Evolutionary conservation across 2,113 vertebrate species (phyloP).

Genomic region (Gasterosteus aculeatus): DNA sequence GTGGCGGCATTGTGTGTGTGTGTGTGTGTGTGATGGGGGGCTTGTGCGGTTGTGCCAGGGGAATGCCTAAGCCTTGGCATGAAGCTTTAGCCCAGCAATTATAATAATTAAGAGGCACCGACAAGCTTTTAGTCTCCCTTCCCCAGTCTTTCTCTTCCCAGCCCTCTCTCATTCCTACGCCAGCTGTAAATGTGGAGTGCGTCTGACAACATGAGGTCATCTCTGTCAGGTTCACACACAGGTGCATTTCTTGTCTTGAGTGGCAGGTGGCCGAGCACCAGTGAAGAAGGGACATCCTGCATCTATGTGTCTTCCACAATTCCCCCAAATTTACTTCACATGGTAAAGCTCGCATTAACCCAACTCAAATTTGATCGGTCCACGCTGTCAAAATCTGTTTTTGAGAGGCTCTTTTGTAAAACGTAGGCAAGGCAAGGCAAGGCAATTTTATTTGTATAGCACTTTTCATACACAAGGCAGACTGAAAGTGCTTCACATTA

Average conservation of each 20-base stretch:
- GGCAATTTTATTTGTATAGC: too few species aligned
- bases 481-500: too few species aligned
- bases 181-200: slow-evolving; percentile 46
- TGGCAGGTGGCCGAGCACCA: slow-evolving; percentile 38
- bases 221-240: slow-evolving; percentile 52
- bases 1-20: slow-evolving; percentile 40
- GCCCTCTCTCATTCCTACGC: slow-evolving; percentile 39
- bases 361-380: slow-evolving; percentile 2
- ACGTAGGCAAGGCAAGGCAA: background rate
- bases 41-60: slow-evolving; percentile 66
- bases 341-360: slow-evolving; percentile 2
- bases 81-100: slow-evolving; percentile 77
- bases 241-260: slow-evolving; percentile 29
- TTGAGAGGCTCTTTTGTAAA: slow-evolving; percentile 21
- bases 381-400: slow-evolving; percentile 23
- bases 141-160: slow-evolving; percentile 26
- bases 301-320: slow-evolving; percentile 21
- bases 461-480: too few species aligned
- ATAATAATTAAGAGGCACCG: slow-evolving; percentile 79
- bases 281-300: slow-evolving; percentile 21
- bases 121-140: slow-evolving; percentile 71
- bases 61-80: slow-evolving; percentile 74
- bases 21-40: slow-evolving; percentile 33
- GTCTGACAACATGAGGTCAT: slow-evolving; percentile 54
- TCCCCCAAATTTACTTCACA: slow-evolving; percentile 3